These are phyloP conservation scores for Nansenia antarctica DNA, from an alignment of 2,113 vertebrate species.

Conservation along the genomic window DNA sequence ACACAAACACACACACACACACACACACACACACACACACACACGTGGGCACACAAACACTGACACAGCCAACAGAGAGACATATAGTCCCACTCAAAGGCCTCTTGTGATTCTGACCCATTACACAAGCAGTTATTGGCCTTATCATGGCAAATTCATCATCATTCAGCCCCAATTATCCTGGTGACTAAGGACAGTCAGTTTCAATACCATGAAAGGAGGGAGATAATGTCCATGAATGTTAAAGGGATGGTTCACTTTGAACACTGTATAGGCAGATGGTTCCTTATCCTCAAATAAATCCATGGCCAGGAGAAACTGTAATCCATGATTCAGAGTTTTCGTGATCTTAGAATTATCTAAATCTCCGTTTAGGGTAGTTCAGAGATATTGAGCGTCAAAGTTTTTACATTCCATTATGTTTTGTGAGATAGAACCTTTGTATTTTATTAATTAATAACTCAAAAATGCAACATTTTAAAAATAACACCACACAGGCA, in stretches of 20 bases:
- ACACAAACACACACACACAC: conserved; percentile 23
- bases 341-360: too few relatives aligned
- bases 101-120: conserved; percentile 6
- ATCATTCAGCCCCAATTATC: conserved; percentile 4
- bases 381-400: too few relatives aligned
- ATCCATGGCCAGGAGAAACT: too few relatives aligned
- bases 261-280: too few relatives aligned
- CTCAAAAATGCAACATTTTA: too few relatives aligned
- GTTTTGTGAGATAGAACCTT: too few relatives aligned
- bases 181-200: background rate
- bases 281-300: too few relatives aligned
- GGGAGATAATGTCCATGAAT: conserved; percentile 19
- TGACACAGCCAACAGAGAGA: conserved; percentile 13
- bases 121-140: conserved; percentile 27
- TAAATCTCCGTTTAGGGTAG: too few relatives aligned
- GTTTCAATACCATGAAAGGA: background rate
- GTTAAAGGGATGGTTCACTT: background rate
- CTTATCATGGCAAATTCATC: conserved; percentile 33
- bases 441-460: too few relatives aligned
- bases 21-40: conserved; percentile 3
- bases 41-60: conserved; percentile 6
- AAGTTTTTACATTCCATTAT: too few relatives aligned
- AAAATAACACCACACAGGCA: too few relatives aligned
- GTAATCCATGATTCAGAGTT: too few relatives aligned
- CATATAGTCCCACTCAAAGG: background rate